Evolutionary conservation across 2,888 invertebrate species (phyloP), one percentile per base, ranked within the genome.

Genomic region (Ochropacha duplaris): DNA sequence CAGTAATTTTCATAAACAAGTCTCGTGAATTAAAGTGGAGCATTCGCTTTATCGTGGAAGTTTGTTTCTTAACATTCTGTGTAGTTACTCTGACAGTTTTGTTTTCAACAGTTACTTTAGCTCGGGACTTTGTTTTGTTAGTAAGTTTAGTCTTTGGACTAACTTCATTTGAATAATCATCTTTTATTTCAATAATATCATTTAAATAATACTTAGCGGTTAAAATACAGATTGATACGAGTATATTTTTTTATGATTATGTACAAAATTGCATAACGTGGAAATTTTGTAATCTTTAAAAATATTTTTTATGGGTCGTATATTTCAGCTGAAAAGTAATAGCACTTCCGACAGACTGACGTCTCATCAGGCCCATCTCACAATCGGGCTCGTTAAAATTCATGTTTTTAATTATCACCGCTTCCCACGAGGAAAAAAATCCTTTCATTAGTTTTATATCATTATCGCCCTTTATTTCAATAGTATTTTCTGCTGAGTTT

Each of bases 371-470:
- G 19, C 49, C 58, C 59, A 65, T 52, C 59, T 62, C 65, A 80
- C 78, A 83, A 81, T 80, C 79, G 64, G 69, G 67, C 74, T 87
- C 85, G 81, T 87, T 85, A 87, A 81, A 83, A 82, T 83, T 81
- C 75, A 79, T 80, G 74, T 79, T 84, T 86, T 83, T 85, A 86
- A 87, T 84, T 85, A 83, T 79, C 71, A 63, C 69, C 66, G 72
- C 74, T 79, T 68, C 56, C 61, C 6, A 34, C n/a, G 31, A 31
- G 50, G 60, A 69, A 68, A 68, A 64, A 60, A 65, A 59, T 66
- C 69, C 81, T 84, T 82, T 74, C n/a, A n/a, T 77, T 73, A 76
- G 60, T 78, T 79, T 76, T 64, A 68, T 74, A 67, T 84, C 83
- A 77, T 86, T 85, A 86, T 70, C 65, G 63, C 77, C 72, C n/a